These are phyloP conservation scores for Danionella cerebrum DNA, from an alignment of 2,113 vertebrate genomes.

Conservation along the genomic window DNA sequence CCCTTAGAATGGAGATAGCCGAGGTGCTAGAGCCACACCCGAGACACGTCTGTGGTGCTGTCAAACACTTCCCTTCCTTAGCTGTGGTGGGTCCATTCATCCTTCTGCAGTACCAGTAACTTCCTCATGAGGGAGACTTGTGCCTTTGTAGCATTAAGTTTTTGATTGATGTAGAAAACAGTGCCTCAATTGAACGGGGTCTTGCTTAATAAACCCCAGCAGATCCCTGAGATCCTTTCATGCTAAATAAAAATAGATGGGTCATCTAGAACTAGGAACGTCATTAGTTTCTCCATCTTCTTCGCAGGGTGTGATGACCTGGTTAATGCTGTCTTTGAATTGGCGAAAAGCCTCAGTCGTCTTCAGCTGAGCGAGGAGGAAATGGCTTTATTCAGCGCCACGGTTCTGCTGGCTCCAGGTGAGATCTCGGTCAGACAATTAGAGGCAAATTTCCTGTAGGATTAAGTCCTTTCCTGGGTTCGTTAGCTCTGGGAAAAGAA, in stretches of 20 bases:
- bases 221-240: background rate
- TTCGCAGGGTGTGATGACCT: conserved; percentile 80
- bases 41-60: too few species aligned
- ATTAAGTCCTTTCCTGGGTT: background rate
- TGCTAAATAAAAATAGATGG: background rate
- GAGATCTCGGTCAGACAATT: background rate
- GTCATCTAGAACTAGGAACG: background rate
- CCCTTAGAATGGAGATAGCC: too few species aligned
- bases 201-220: background rate
- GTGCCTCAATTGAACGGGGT: background rate
- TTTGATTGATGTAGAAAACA: too few species aligned
- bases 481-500: background rate
- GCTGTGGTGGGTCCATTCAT: too few species aligned
- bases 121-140: too few species aligned
- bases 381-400: conserved; percentile 80
- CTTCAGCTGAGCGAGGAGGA: conserved; percentile 81
- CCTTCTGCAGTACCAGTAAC: too few species aligned
- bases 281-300: background rate
- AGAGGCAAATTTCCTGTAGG: background rate
- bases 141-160: too few species aligned
- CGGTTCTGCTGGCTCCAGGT: conserved; percentile 84
- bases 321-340: conserved; percentile 72
- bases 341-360: conserved; percentile 77
- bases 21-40: too few species aligned
- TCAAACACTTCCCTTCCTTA: too few species aligned